These are phyloP conservation scores for Harpegnathos saltator DNA, from an alignment of 1,140 invertebrate species.

Conservation along the genomic window DNA sequence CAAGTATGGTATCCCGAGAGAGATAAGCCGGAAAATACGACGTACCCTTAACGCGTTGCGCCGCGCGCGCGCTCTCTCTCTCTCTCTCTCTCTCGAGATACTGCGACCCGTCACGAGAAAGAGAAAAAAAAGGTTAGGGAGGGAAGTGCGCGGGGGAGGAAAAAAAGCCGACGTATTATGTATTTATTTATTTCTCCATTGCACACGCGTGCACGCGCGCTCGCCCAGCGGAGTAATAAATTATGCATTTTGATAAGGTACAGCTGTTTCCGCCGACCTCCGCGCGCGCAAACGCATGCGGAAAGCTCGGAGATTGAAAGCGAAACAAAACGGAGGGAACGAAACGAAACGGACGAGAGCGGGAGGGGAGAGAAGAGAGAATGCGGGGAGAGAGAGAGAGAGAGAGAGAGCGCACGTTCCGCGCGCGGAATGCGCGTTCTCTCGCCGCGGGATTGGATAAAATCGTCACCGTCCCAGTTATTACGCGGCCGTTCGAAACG, in stretches of 20 bases:
- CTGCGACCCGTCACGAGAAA: constrained; percentile 18
- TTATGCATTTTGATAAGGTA: constrained; percentile 54
- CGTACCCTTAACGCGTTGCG: constrained; percentile 31
- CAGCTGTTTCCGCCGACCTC: background rate
- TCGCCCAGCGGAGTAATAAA: constrained; percentile 24
- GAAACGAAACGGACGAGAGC: too few species aligned
- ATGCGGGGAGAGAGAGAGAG: too few species aligned
- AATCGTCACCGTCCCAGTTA: constrained; percentile 5
- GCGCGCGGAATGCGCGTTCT: too few species aligned
- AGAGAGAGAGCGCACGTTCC: too few species aligned
- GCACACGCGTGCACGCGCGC: background rate
- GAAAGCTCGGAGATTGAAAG: constrained; percentile 12
- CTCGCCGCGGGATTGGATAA: background rate
- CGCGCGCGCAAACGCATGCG: constrained; percentile 15
- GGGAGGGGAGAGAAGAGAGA: too few species aligned
- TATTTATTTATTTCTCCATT: constrained; percentile 51
- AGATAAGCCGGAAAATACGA: constrained; percentile 55
- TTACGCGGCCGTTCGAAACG: background rate
- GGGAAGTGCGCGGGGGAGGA: too few species aligned
- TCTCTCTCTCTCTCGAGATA: too few species aligned
- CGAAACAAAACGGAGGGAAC: too few species aligned
- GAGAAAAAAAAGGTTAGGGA: too few species aligned
- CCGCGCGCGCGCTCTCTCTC: background rate
- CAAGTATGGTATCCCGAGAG: constrained; percentile 27
- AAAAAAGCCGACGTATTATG: constrained; percentile 52